These are phyloP conservation scores for Tetranychus truncatus DNA, from an alignment of 2,888 invertebrate genomes.

Conservation along the genomic window DNA sequence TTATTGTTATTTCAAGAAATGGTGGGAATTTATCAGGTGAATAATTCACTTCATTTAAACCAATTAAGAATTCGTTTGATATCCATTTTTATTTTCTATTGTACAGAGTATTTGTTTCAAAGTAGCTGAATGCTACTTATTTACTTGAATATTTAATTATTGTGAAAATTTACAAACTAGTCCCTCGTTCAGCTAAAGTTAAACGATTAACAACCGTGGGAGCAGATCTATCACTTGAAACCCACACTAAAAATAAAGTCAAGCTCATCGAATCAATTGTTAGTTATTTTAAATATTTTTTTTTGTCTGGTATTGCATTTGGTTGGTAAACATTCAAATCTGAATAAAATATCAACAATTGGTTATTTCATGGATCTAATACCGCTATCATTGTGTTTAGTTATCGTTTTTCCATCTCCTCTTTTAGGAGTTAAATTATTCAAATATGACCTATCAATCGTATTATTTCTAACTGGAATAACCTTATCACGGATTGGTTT, in stretches of 20 bases:
- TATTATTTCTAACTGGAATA: slow-evolving; percentile 11
- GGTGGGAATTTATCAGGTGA: slow-evolving; percentile 33
- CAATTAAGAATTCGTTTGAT: not conserved
- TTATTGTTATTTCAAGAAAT: slow-evolving; percentile 35
- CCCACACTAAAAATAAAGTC: not conserved
- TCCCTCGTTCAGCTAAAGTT: not conserved
- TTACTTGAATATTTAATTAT: slow-evolving; percentile 37
- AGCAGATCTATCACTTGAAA: not conserved
- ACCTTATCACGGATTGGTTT: slow-evolving; percentile 32
- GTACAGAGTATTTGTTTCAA: too few relatives aligned
- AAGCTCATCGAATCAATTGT: not conserved
- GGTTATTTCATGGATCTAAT: slow-evolving; percentile 28
- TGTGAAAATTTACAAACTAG: slow-evolving; percentile 22
- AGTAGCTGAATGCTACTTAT: slow-evolving; percentile 36
- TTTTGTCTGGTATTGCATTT: slow-evolving; percentile 35
- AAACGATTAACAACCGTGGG: not conserved
- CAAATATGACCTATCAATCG: slow-evolving; percentile 26
- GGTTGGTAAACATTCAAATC: slow-evolving; percentile 32
- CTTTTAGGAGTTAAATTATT: not conserved
- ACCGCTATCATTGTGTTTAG: slow-evolving; percentile 34
- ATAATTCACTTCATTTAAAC: slow-evolving; percentile 23
- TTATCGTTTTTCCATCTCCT: slow-evolving; percentile 28
- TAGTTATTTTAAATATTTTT: slow-evolving; percentile 4
- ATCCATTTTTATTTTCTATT: not conserved
- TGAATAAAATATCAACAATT: slow-evolving; percentile 32